Conservation (phyloP, 2,888 invertebrate genomes). For the Leptogaster cylindrica region DNA sequence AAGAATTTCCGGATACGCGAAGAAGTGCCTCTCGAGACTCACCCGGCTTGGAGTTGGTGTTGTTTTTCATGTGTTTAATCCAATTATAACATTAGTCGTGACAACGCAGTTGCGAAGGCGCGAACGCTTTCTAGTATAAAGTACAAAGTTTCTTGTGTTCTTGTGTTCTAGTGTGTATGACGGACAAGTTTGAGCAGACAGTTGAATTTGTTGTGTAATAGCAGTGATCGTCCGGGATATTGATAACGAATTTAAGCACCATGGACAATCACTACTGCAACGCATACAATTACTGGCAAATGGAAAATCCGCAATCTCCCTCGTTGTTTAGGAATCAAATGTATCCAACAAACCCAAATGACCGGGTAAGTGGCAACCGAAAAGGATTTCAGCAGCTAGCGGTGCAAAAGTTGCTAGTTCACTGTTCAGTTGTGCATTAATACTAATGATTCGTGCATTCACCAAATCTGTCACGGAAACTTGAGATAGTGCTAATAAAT, state of each 20-base stretch:
- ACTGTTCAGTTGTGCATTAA: too few relatives aligned
- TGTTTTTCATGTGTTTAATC: slow-evolving; percentile 29
- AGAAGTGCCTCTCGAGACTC: slow-evolving; percentile 18
- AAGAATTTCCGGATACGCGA: slow-evolving; percentile 39
- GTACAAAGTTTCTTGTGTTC: background rate
- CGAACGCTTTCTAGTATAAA: slow-evolving; percentile 4
- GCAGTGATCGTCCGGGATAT: background rate
- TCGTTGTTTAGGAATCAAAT: too few relatives aligned
- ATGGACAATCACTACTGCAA: slow-evolving; percentile 3
- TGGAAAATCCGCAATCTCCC: too few relatives aligned
- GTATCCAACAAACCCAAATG: too few relatives aligned
- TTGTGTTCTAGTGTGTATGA: background rate
- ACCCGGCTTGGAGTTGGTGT: background rate
- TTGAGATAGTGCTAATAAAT: too few relatives aligned
- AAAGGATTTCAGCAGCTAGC: too few relatives aligned
- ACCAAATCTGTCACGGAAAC: too few relatives aligned
- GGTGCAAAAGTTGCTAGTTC: too few relatives aligned
- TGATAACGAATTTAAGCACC: background rate
- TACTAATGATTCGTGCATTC: too few relatives aligned
- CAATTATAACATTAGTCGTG: slow-evolving; percentile 17
- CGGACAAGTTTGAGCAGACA: background rate
- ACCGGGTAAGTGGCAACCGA: too few relatives aligned
- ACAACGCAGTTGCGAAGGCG: background rate
- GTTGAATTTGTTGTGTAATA: background rate
- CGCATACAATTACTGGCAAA: background rate